phyloP scores from a whole-genome alignment of 2,797 vertebrate genomes.

The Benthosema pterotum region DNA sequence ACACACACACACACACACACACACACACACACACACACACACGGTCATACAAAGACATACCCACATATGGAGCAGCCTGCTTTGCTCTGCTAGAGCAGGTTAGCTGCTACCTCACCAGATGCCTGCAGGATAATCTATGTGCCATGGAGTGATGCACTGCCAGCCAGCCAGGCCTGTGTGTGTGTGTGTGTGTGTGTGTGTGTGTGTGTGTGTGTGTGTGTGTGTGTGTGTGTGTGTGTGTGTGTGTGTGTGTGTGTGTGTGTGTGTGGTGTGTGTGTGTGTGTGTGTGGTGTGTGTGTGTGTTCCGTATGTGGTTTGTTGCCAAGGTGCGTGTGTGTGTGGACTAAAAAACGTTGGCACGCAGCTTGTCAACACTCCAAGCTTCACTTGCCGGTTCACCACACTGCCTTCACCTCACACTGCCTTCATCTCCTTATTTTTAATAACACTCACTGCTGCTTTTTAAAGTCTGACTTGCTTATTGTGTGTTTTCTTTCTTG shows the following conservation, averaged over 20 bases:
- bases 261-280: too few relatives aligned
- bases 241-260: slow-evolving; percentile 2
- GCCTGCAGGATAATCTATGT: slow-evolving; percentile 68
- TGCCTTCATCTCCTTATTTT: background rate
- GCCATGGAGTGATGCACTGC: slow-evolving; percentile 59
- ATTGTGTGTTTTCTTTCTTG: too few relatives aligned
- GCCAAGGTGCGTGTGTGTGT: slow-evolving; percentile 50
- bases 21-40: slow-evolving; percentile 6
- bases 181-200: slow-evolving; percentile 13
- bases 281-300: background rate
- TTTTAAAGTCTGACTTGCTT: background rate
- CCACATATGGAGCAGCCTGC: slow-evolving; percentile 54
- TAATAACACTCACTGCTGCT: background rate
- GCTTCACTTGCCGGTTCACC: slow-evolving; percentile 16
- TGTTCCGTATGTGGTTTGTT: slow-evolving; percentile 21
- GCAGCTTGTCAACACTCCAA: slow-evolving; percentile 44
- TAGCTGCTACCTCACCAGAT: slow-evolving; percentile 74
- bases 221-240: slow-evolving; percentile 22
- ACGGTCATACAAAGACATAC: slow-evolving; percentile 17
- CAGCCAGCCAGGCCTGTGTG: slow-evolving; percentile 34
- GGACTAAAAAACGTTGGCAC: slow-evolving; percentile 32
- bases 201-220: slow-evolving; percentile 22
- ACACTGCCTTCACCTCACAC: background rate
- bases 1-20: background rate
- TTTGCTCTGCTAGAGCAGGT: slow-evolving; percentile 57